A percentile compares a stretch with the other conserved stretches of the same genome.
These are phyloP conservation scores for Diaphora mendica DNA, from an alignment of 2,888 invertebrate species.

Conservation along the genomic window DNA sequence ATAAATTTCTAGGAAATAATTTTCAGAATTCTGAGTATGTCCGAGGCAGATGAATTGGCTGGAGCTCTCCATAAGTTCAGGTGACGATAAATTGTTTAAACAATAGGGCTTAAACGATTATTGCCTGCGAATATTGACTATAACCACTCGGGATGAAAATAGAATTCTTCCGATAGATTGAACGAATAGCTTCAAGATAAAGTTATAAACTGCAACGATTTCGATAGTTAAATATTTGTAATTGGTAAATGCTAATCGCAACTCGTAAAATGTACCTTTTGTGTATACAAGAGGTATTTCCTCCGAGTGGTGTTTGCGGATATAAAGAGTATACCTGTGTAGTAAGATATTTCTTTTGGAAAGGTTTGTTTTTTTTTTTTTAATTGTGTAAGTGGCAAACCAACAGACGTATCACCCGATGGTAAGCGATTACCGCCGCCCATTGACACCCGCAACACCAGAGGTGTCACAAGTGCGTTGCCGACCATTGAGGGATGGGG, in stretches of 20 bases:
- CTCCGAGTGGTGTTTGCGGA: neutral
- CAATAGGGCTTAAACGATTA: conserved; percentile 13
- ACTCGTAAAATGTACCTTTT: too few relatives aligned
- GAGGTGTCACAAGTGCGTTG: too few relatives aligned
- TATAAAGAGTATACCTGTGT: neutral
- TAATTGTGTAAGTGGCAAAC: too few relatives aligned
- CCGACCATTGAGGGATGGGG: too few relatives aligned
- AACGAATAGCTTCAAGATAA: conserved; percentile 14
- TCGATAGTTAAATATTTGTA: neutral
- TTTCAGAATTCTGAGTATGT: neutral
- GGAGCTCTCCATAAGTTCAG: neutral
- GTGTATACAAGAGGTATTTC: neutral
- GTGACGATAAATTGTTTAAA: conserved; percentile 15
- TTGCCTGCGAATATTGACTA: neutral
- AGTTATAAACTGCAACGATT: conserved; percentile 2
- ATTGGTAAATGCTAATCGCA: neutral
- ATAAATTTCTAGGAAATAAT: neutral
- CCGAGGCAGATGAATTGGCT: neutral
- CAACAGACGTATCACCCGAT: too few relatives aligned
- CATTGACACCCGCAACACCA: too few relatives aligned
- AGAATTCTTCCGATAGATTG: neutral
- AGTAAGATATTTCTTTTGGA: neutral
- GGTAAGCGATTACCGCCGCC: too few relatives aligned
- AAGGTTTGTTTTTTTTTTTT: neutral
- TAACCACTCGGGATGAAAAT: conserved; percentile 8